Conservation (phyloP, 2,888 invertebrate genomes). For the Sinodicranocentrus sp. region DNA sequence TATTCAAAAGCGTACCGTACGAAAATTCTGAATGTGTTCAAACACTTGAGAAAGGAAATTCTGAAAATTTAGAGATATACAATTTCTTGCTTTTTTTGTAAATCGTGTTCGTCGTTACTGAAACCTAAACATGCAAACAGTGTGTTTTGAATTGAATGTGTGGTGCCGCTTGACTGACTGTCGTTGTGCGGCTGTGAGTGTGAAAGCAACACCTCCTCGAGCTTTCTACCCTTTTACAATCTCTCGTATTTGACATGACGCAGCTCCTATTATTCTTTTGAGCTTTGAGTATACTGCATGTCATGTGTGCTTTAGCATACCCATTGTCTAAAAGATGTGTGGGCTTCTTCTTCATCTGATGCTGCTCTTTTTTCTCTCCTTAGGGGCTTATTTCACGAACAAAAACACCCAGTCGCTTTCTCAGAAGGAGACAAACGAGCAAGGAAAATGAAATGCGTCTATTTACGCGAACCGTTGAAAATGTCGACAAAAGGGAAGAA, state of each 20-base stretch:
- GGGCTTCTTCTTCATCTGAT: conserved; percentile 19
- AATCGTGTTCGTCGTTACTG: neutral
- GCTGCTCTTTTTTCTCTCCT: conserved; percentile 30
- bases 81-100: neutral
- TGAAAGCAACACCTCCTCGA: conserved; percentile 62
- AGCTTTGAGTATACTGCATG: neutral
- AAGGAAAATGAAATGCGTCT: conserved; percentile 36
- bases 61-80: neutral
- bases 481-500: neutral
- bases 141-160: neutral
- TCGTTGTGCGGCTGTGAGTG: conserved; percentile 25
- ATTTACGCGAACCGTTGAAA: neutral
- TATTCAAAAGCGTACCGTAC: conserved; percentile 15
- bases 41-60: neutral
- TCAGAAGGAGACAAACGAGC: conserved; percentile 18
- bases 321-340: conserved; percentile 28
- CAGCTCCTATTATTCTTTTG: conserved; percentile 25
- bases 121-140: conserved; percentile 14
- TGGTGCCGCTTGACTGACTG: conserved; percentile 32
- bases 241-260: conserved; percentile 21
- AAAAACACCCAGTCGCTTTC: conserved; percentile 34
- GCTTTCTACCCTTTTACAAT: conserved; percentile 33
- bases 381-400: conserved; percentile 47
- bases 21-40: neutral
- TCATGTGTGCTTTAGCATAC: conserved; percentile 18